Evolutionary conservation across 2,113 vertebrate genomes (phyloP), one percentile per base, ranked within the genome.

Genomic region (Calidris pugnax): DNA sequence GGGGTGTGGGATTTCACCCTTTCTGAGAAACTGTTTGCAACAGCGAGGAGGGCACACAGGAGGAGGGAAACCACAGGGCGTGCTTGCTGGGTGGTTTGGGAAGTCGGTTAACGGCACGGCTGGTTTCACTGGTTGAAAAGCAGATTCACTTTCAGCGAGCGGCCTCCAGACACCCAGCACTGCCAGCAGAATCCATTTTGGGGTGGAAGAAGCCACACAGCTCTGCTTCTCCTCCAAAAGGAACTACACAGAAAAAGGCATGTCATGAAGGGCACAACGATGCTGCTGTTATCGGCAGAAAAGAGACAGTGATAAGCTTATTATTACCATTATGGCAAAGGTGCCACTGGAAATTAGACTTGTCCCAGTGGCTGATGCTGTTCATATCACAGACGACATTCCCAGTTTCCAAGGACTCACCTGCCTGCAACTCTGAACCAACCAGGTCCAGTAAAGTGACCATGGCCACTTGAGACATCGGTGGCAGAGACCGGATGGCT

Each of bases 141-240:
- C 0, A 1, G 8, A 2, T 32, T 41, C 16, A 9, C 4, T 9
- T 32, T 32, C 78, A 33, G 45, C 0, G 2, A 48, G 33, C 77
- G 57, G 60, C 77, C 35, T 28, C 3, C 56, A 62, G 47, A 24
- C 33, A 30, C 1, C 28, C 84, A 83, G 75, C 12, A 5, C 4
- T 8, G 33, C n/a, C 78, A 66, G 57, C 84, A 37, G 32, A 66
- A 53, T 50, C 23, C 24, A 9, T 18, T 12, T 35, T 1, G 33
- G 6, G 10, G 11, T 32, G 37, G 12, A 69, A 63, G 64, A 35
- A 51, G 15, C 24, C 59, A 21, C 23, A 50, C n/a, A 41, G 4
- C 9, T 15, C 1, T 8, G 5, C 27, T 37, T 43, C 47, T 62
- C 12, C 27, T 89, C 50, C 3, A 3, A 35, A 47, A 26, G 35